Evolutionary conservation across 2,113 vertebrate species (phyloP).

Genomic region (Psilopsiagon aymara): DNA sequence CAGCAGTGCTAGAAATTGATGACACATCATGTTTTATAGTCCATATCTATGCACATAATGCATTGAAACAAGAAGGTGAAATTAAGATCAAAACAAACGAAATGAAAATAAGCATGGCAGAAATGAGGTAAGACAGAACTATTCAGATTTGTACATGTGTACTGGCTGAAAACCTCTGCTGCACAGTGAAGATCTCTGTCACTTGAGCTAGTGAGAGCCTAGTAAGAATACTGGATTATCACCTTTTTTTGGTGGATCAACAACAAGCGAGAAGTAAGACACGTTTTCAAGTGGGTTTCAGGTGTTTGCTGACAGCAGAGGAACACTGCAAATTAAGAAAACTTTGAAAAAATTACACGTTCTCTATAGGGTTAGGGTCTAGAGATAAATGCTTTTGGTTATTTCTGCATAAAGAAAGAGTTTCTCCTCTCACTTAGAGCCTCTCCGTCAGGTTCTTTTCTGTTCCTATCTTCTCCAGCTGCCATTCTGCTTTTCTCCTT

Average conservation of each 20-base stretch:
- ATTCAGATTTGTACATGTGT: neutral
- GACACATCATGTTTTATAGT: constrained; percentile 1
- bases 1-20: constrained; percentile 35
- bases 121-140: neutral
- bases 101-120: neutral
- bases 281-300: neutral
- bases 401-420: neutral
- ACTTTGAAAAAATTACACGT: neutral
- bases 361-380: neutral
- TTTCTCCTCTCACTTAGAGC: neutral
- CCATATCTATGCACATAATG: neutral
- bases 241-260: neutral
- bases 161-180: neutral
- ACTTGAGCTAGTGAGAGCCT: neutral
- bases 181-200: neutral
- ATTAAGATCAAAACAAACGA: neutral
- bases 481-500: neutral
- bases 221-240: neutral
- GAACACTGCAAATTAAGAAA: neutral
- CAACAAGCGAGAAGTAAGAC: neutral
- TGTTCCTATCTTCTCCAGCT: neutral
- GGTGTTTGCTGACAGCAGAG: neutral
- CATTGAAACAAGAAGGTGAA: neutral
- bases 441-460: neutral
- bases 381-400: neutral